Base-by-base conservation (phyloP, 2,797 vertebrate genomes). In the Pseudotriccus pelzelni region DNA sequence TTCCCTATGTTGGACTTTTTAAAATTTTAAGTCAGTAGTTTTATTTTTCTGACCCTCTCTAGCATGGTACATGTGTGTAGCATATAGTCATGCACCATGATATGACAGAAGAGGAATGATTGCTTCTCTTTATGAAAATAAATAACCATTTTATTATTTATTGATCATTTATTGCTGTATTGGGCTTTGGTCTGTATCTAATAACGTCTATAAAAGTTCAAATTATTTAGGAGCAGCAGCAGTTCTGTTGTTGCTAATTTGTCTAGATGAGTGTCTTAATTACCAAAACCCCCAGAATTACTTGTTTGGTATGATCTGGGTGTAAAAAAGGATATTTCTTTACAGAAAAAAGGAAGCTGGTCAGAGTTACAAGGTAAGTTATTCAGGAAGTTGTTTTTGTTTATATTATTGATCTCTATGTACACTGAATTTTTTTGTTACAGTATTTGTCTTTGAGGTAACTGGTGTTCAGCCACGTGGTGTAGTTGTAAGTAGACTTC, bases 401-500 rank as follows among this genome's bases (percentile, higher is more conserved):
- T 89, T 63, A 5, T 78, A 12, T 63, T 80, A n/a, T 5, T 58
- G 46, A 43, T 77, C 30, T 63, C 25, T 41, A 67, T 24, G 14
- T 83, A 25, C 36, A 58, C 1, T 37, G 21, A 41, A 28, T 23
- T 55, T 80, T 59, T 77, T 58, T 25, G 10, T 46, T 18, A 32
- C 25, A 27, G 4, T 82, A 5, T 83, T 86, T 90, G 62, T 84
- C 25, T 69, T 92, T 84, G 52, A 85, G 88, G 76, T 74, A 91
- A 93, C 19, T 44, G 46, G 56, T 53, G 7, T 88, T 78, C 84
- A 77, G 39, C 60, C 90, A 56, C 6, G 2, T 91, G 83, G 7
- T 85, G 16, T 17, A 37, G 58, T 12, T 92, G 67, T 83, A 93
- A 90, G 92, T 76, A 76, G 87, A 96, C 52, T 39, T 93, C 75